Conservation (phyloP, 2,113 vertebrate species). For the Aramus guarauna region DNA sequence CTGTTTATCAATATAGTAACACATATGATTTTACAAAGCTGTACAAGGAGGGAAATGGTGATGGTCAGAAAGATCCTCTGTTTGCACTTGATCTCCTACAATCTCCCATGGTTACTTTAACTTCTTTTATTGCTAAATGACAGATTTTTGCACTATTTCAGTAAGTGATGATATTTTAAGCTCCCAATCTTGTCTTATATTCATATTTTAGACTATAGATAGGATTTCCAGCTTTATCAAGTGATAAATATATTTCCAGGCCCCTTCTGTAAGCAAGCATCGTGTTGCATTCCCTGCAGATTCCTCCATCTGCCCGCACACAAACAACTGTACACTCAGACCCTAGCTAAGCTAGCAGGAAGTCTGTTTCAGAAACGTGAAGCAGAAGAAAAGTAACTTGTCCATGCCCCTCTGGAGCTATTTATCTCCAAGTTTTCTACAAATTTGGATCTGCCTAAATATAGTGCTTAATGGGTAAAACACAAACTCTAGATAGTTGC, state of each 20-base stretch:
- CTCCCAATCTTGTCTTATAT: neutral
- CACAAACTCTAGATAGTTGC: neutral
- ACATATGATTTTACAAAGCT: neutral
- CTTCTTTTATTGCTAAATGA: neutral
- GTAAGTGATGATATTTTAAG: neutral
- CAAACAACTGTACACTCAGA: neutral
- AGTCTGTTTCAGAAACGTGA: neutral
- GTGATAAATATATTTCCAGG: neutral
- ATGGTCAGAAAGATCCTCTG: neutral
- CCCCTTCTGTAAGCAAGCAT: neutral
- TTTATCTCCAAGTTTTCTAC: neutral
- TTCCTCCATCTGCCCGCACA: neutral
- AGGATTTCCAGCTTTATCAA: neutral
- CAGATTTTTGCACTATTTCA: neutral
- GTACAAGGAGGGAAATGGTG: neutral
- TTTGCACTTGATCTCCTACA: neutral
- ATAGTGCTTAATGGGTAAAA: neutral
- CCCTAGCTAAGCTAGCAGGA: neutral
- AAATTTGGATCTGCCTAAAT: neutral
- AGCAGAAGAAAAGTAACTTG: neutral
- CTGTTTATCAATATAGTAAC: neutral
- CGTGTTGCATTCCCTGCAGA: neutral
- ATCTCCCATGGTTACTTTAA: neutral
- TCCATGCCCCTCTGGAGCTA: neutral
- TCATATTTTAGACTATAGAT: neutral